A percentile compares a stretch with the other conserved stretches of the same genome.
Evolutionary conservation across 2,888 invertebrate species (phyloP).

Genomic region (Drosophila koepferae): DNA sequence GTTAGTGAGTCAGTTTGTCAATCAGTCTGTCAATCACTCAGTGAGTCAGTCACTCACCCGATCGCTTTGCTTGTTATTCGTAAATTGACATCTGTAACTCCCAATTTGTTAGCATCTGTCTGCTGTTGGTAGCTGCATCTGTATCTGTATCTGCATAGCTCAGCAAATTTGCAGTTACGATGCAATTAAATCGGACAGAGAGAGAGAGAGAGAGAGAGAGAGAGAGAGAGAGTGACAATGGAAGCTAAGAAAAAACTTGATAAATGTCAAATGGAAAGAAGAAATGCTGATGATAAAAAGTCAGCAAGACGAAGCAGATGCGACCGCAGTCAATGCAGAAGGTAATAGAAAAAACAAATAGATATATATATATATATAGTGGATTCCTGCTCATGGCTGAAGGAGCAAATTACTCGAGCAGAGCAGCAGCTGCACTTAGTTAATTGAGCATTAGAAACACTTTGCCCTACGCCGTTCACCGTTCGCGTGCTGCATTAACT

Average conservation of each 20-base stretch:
- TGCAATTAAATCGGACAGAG: slow-evolving; percentile 47
- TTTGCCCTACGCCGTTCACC: slow-evolving; percentile 30
- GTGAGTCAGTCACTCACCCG: neutral
- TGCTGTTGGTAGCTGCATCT: slow-evolving; percentile 8
- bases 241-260: slow-evolving; percentile 8
- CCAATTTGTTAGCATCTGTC: slow-evolving; percentile 28
- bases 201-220: neutral
- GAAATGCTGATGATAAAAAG: slow-evolving; percentile 8
- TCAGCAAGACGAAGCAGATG: neutral
- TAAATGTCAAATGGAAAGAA: slow-evolving; percentile 25
- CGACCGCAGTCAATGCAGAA: slow-evolving; percentile 1
- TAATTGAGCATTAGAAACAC: slow-evolving; percentile 65
- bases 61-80: slow-evolving; percentile 8
- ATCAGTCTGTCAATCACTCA: neutral
- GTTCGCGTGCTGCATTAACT: slow-evolving; percentile 35
- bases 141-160: slow-evolving; percentile 32
- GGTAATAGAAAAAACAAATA: neutral
- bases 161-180: slow-evolving; percentile 22
- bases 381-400: neutral
- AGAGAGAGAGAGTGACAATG: neutral
- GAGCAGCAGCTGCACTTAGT: slow-evolving; percentile 58
- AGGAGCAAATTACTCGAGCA: slow-evolving; percentile 1
- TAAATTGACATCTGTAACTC: slow-evolving; percentile 22
- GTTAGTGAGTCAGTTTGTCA: neutral
- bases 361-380: neutral